phyloP scores from a whole-genome alignment of 2,113 vertebrate genomes.

The Callionymus lyra region DNA sequence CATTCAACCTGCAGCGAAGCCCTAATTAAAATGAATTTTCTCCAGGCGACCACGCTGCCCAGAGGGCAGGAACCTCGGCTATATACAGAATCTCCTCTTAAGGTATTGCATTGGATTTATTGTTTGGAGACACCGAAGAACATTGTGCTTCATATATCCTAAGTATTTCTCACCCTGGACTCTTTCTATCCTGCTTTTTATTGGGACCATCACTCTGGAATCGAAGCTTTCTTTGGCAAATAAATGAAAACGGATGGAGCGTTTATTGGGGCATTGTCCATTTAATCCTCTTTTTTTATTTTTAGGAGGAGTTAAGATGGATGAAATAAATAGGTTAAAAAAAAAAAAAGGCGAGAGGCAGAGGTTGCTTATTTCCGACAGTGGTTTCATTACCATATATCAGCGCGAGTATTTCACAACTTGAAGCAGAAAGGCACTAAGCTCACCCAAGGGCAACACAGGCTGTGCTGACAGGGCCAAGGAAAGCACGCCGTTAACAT shows the following conservation, averaged over 20 bases:
- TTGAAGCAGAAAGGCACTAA: conserved; percentile 65
- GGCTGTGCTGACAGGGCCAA: conserved; percentile 61
- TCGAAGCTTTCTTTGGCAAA: conserved; percentile 60
- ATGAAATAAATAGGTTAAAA: conserved; percentile 14
- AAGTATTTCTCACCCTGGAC: conserved; percentile 24
- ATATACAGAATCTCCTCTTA: conserved; percentile 57
- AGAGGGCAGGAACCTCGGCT: conserved; percentile 57
- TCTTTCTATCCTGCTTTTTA: conserved; percentile 58
- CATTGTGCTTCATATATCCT: conserved; percentile 61
- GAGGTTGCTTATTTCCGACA: conserved; percentile 50
- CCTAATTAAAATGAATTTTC: conserved; percentile 75
- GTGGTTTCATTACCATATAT: conserved; percentile 70
- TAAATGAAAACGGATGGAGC: conserved; percentile 56
- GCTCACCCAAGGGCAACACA: conserved; percentile 67
- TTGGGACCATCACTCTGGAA: conserved; percentile 67
- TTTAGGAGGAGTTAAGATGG: conserved; percentile 35
- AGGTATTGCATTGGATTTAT: conserved; percentile 67
- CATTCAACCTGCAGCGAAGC: conserved; percentile 60
- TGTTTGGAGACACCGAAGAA: conserved; percentile 57
- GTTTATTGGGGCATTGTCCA: conserved; percentile 52
- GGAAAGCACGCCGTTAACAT: conserved; percentile 64
- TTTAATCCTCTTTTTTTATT: conserved; percentile 60
- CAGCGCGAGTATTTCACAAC: conserved; percentile 63
- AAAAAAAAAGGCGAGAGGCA: conserved; percentile 26
- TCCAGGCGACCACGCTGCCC: conserved; percentile 65